Base-by-base conservation (phyloP, 2,113 vertebrate genomes). In the Eulemur macaco region DNA sequence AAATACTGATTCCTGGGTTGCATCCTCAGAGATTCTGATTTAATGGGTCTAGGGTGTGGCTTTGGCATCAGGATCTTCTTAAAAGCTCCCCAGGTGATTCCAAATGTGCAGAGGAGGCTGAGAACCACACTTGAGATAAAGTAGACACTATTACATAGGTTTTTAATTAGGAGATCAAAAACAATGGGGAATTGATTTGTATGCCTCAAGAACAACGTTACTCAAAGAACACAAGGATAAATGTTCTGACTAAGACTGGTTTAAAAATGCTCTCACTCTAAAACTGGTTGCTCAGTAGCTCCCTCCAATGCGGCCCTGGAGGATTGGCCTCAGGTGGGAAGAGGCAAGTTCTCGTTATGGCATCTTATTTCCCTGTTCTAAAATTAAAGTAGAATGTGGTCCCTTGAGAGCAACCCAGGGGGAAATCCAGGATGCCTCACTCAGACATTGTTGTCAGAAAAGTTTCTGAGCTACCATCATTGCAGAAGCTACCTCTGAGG, bases 381-480 rank as follows among this genome's bases (percentile, higher is more conserved):
- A 91, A 94, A 52, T 39, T 56, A 94, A 73, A 86, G n/a, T 7
- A 76, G 25, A 80, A 42, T 68, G 13, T 29, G 7, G 63, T 1
- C 47, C 56, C 64, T 95, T 64, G 92, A 84, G 84, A 83, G 10
- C 10, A 89, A 0, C 54, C 31, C 13, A 31, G 14, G 45, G n/a
- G 82, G n/a, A 10, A 69, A 80, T 54, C 15, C 25, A n/a, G 58
- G 80, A 71, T 12, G 37, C 21, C 52, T 86, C 42, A 56, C 11
- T 85, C 23, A 56, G 64, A 89, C 2, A 13, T 37, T 12, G 45
- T 37, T 37, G 31, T 68, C 47, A 37, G 39, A 87, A 83, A 96
- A 97, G 56, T 97, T 95, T 97, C 69, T 84, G 58, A 94, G 76
- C 6, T 11, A 25, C 18, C 66, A 1, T 68, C 77, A 39, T 25